Base-by-base conservation (phyloP, 2,888 invertebrate species). In the Disparrhopalites patrizii region DNA sequence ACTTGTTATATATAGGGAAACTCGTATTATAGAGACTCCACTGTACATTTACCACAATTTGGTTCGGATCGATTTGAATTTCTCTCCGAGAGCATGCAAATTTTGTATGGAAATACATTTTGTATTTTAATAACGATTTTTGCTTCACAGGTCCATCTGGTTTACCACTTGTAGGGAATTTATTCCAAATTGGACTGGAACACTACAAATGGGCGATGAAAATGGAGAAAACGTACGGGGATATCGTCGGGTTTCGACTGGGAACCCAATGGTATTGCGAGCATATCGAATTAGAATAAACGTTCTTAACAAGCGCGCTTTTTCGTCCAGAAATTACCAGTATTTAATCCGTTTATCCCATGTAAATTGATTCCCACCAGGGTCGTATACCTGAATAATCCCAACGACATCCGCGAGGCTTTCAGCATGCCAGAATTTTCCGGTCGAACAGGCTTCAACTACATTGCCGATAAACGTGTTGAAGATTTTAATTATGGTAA, bases 131-230 rank as follows among this genome's bases (percentile, higher is more conserved):
- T n/a, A n/a, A n/a, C n/a, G n/a, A n/a, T n/a, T n/a, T n/a, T n/a
- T n/a, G n/a, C n/a, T n/a, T n/a, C 30, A 18, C 25, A 52, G 62
- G 62, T 7, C 62, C 62, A 4, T 1, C 20, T 2, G 52, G 62
- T n/a, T 38, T 62, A 28, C 62, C 62, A 8, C 18, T 62, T 7
- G 52, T 62, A 27, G 62, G 62, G 18, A 62, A 62, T 62, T 52
- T 40, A n/a, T 27, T 62, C 2, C 54, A 62, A 52, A 18, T 62
- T 18, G 52, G 52, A 3, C 13, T 5, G n/a, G 20, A 31, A 2
- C 20, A 20, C 18, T 51, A 38, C 27, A 36, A 52, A n/a, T 7
- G 8, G 13, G 54, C 20, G 10, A 4, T 36, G 40, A 20, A 8
- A 13, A 10, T 52, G n/a, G 27, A 15, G 5, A 28, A 38, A 30